A percentile compares a stretch with the other conserved stretches of the same genome.
Evolutionary conservation across 2,113 vertebrate genomes (phyloP).

Genomic region (Octodon degus): DNA sequence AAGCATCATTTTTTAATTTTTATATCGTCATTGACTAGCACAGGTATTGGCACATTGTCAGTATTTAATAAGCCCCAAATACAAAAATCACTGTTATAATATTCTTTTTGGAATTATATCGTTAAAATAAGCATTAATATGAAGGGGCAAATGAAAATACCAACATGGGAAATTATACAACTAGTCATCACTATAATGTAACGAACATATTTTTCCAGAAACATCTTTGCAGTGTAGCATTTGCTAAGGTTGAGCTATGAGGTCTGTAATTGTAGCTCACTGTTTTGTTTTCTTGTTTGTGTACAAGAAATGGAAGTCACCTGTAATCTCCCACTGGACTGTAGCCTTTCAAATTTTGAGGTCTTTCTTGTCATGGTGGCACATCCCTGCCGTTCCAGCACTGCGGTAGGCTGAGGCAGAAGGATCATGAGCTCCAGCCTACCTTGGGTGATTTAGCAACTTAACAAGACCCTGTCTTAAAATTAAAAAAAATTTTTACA

Average conservation of each 20-base stretch:
- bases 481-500: not conserved
- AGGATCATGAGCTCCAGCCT: not conserved
- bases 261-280: not conserved
- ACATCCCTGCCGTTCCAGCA: not conserved
- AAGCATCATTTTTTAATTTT: constrained; percentile 12
- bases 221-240: not conserved
- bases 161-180: not conserved
- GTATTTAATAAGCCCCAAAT: not conserved
- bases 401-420: not conserved
- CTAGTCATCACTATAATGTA: not conserved
- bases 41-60: not conserved
- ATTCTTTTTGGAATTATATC: not conserved
- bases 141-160: not conserved
- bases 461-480: not conserved
- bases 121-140: not conserved
- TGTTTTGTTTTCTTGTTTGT: not conserved
- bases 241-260: not conserved
- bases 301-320: not conserved
- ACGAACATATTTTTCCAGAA: not conserved
- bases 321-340: not conserved
- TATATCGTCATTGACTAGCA: not conserved
- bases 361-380: not conserved
- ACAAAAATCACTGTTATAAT: not conserved
- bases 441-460: not conserved
- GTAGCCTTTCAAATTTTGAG: not conserved